These are phyloP conservation scores for Acipenser transmontanus DNA, from an alignment of 2,797 vertebrate genomes.

Conservation along the genomic window DNA sequence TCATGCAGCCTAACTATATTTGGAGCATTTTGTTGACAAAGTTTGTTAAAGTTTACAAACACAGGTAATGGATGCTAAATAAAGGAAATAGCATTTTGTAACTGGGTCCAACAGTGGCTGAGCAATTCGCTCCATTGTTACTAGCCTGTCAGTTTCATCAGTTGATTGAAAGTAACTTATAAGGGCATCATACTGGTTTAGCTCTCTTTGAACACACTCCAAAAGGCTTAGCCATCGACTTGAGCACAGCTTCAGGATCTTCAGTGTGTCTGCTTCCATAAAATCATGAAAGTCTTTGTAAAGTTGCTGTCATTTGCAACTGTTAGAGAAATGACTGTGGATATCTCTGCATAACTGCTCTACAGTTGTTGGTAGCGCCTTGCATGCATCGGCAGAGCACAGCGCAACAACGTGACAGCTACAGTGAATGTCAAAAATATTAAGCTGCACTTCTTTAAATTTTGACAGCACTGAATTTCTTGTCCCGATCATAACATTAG, in stretches of 20 bases:
- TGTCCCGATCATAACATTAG: background rate
- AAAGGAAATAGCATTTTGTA: background rate
- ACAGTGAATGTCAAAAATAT: background rate
- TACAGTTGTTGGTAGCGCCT: background rate
- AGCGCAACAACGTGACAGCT: background rate
- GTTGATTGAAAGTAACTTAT: background rate
- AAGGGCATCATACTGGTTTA: background rate
- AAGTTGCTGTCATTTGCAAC: constrained; percentile 4
- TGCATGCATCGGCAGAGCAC: background rate
- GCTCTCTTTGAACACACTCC: background rate
- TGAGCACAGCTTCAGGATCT: too few species aligned
- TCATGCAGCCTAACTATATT: background rate
- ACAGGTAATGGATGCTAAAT: background rate
- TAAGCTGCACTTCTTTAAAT: background rate
- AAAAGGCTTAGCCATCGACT: background rate
- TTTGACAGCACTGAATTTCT: background rate
- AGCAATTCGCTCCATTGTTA: background rate
- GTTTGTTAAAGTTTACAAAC: constrained; percentile 3
- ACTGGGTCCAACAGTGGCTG: background rate
- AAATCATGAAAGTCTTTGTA: too few species aligned
- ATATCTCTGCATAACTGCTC: background rate
- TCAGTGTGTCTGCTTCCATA: too few species aligned
- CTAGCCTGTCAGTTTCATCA: background rate
- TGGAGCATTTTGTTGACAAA: background rate
- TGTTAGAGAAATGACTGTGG: background rate